phyloP scores from a whole-genome alignment of 1,140 invertebrate species.

The Pectinophora gossypiella region DNA sequence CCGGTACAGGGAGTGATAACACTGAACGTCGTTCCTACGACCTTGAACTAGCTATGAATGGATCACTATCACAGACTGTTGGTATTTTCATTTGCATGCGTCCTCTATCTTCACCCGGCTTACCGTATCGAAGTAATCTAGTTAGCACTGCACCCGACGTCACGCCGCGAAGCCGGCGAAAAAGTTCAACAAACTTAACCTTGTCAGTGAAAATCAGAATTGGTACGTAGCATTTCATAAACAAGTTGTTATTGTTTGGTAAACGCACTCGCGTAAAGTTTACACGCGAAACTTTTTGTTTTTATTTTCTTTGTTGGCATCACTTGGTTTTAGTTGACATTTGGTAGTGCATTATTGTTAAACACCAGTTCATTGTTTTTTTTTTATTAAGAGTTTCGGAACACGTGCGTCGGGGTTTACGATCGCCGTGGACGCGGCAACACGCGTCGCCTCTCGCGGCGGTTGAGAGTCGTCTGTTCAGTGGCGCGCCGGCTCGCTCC shows the following conservation, averaged over 20 bases:
- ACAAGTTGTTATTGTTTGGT: background rate
- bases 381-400: too few species aligned
- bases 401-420: too few species aligned
- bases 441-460: conserved; percentile 36
- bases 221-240: background rate
- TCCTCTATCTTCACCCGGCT: too few species aligned
- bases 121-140: conserved; percentile 63
- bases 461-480: conserved; percentile 38
- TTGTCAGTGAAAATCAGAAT: conserved; percentile 6
- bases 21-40: too few species aligned
- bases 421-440: conserved; percentile 21
- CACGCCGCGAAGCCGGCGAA: conserved; percentile 48
- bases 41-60: too few species aligned
- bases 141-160: conserved; percentile 47
- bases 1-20: too few species aligned
- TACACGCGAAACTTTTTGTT: conserved; percentile 12
- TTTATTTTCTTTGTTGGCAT: too few species aligned
- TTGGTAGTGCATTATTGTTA: too few species aligned
- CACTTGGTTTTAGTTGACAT: too few species aligned
- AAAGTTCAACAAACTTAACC: conserved; percentile 68
- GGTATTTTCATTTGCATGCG: too few species aligned
- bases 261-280: conserved; percentile 20
- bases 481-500: background rate
- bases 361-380: too few species aligned
- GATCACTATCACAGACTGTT: too few species aligned